Conservation (phyloP, 2,113 vertebrate species). For the Albula goreensis region DNA sequence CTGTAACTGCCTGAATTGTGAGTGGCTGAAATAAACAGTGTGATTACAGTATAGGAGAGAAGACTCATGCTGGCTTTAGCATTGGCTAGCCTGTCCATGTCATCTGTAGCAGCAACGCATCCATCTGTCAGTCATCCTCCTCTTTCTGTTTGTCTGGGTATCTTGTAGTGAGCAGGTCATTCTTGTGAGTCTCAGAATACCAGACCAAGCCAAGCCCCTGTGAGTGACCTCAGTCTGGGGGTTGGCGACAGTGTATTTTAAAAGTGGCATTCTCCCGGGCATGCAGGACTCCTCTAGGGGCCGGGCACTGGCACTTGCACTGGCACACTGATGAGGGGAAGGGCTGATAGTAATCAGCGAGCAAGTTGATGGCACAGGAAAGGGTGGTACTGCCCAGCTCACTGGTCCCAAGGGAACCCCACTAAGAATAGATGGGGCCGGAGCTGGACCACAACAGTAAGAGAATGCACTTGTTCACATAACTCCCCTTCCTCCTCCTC, state of each 20-base stretch:
- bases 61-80: neutral
- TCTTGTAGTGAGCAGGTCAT: neutral
- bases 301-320: neutral
- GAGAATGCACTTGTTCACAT: constrained; percentile 12
- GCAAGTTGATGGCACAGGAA: constrained; percentile 21
- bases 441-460: neutral
- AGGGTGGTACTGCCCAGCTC: constrained; percentile 32
- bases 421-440: constrained; percentile 25
- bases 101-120: neutral
- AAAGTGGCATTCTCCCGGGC: constrained; percentile 4
- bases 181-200: neutral
- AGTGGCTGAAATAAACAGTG: too few relatives aligned
- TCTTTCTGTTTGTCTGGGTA: neutral
- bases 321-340: constrained; percentile 8
- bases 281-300: neutral
- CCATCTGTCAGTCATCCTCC: neutral
- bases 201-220: neutral
- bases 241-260: neutral
- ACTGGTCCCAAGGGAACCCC: neutral
- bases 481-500: neutral
- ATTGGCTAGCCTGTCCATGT: neutral
- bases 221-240: neutral
- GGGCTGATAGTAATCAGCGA: constrained; percentile 23
- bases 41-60: too few relatives aligned
- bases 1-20: neutral